Percentiles rank a stretch among this genome's conserved stretches.
These are phyloP conservation scores for Siniperca scherzeri DNA, from an alignment of 2,797 vertebrate species.

Conservation along the genomic window DNA sequence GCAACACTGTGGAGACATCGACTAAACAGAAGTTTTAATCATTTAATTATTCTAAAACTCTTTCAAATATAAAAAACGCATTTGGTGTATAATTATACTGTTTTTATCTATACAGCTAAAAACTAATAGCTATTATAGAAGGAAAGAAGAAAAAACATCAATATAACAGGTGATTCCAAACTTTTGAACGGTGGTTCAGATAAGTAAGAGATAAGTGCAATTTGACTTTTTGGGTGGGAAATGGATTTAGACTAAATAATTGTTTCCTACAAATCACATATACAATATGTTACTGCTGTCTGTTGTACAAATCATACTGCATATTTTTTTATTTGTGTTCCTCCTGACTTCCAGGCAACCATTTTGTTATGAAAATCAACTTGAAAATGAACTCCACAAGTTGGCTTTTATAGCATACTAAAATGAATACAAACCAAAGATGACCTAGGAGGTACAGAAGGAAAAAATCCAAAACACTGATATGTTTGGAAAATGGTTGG, in stretches of 20 bases:
- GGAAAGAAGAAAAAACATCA: too few species aligned
- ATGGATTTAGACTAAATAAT: neutral
- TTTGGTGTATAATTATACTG: too few species aligned
- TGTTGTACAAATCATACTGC: neutral
- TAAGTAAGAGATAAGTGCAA: neutral
- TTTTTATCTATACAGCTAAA: too few species aligned
- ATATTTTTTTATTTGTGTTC: neutral
- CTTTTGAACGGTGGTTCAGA: neutral
- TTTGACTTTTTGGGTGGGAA: neutral
- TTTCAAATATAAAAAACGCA: too few species aligned
- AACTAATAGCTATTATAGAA: too few species aligned
- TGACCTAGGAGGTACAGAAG: neutral
- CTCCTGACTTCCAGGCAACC: constrained; percentile 11
- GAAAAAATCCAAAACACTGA: constrained; percentile 16
- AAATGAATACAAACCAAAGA: constrained; percentile 14
- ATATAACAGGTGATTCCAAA: too few species aligned
- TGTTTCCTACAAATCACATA: neutral
- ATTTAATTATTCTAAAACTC: too few species aligned
- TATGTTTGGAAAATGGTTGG: constrained; percentile 11
- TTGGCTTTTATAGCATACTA: neutral
- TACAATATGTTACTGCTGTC: neutral
- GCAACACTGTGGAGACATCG: too few species aligned
- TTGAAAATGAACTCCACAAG: neutral
- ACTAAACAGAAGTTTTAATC: too few species aligned
- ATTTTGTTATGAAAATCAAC: neutral